A percentile compares a stretch with the other conserved stretches of the same genome.
Evolutionary conservation across 1,140 invertebrate species (phyloP).

Genomic region (Latrodectus geometricus): DNA sequence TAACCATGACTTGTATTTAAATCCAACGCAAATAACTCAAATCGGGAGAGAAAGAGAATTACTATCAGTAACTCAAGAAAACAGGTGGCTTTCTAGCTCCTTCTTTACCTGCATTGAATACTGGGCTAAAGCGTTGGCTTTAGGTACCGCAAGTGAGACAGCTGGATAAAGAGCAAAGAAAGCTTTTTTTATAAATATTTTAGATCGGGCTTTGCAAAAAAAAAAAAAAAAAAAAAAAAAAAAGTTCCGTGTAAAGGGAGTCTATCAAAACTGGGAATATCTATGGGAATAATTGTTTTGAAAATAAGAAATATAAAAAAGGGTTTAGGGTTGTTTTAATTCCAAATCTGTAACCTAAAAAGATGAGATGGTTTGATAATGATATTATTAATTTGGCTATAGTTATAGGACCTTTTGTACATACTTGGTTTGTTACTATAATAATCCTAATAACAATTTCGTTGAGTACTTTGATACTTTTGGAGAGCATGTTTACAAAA

Average conservation of each 20-base stretch:
- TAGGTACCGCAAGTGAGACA: too few species aligned
- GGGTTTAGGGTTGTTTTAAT: constrained; percentile 15
- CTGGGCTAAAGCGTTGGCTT: background rate
- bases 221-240: too few species aligned
- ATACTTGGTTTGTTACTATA: constrained; percentile 42
- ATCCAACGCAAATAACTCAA: background rate
- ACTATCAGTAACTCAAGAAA: constrained; percentile 19
- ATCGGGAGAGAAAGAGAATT: background rate
- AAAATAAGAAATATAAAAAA: constrained; percentile 30
- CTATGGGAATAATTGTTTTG: constrained; percentile 18
- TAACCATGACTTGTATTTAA: background rate
- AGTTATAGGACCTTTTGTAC: constrained; percentile 29
- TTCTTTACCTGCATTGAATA: background rate
- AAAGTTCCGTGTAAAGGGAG: background rate
- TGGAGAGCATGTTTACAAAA: too few species aligned
- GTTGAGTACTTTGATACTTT: too few species aligned
- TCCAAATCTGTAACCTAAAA: constrained; percentile 28
- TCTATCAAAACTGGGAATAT: too few species aligned
- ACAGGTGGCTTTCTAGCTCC: constrained; percentile 11
- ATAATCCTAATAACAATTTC: constrained; percentile 27
- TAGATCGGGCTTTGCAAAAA: constrained; percentile 7
- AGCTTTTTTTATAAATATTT: constrained; percentile 19
- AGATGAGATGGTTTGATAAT: constrained; percentile 19
- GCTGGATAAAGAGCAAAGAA: constrained; percentile 17
- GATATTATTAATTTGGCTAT: constrained; percentile 30